Evolutionary conservation across 2,797 vertebrate species (phyloP).

Genomic region (Acanthurus lineatus): DNA sequence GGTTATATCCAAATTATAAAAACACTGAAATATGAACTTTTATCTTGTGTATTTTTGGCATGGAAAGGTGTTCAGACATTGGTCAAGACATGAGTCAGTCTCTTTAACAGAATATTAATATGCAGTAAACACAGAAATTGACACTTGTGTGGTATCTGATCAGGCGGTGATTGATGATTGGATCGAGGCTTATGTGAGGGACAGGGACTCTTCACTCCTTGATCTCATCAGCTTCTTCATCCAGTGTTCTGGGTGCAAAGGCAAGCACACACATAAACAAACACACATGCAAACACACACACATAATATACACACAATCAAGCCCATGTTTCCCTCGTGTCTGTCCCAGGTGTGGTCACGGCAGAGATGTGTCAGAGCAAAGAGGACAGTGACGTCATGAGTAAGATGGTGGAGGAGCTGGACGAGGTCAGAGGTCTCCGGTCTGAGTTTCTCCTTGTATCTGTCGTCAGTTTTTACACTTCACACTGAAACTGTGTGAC

Average conservation of each 20-base stretch:
- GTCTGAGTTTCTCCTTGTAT: not conserved
- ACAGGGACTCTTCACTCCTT: constrained; percentile 92
- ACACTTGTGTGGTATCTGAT: constrained; percentile 33
- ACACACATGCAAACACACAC: not conserved
- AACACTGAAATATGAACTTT: too few species aligned
- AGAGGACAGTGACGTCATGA: constrained; percentile 87
- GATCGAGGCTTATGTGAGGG: constrained; percentile 89
- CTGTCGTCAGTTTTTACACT: not conserved
- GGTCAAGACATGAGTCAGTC: too few species aligned
- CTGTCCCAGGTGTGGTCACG: constrained; percentile 90
- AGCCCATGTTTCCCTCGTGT: not conserved
- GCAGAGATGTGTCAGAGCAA: constrained; percentile 94
- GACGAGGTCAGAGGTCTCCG: constrained; percentile 86
- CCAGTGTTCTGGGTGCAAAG: constrained; percentile 95
- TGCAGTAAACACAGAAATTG: not conserved
- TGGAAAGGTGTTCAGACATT: too few species aligned
- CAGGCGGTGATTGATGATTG: constrained; percentile 94
- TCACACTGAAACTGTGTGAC: not conserved
- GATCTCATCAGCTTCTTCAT: constrained; percentile 97
- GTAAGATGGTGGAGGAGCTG: constrained; percentile 92
- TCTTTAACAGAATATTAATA: not conserved
- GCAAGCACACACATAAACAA: constrained; percentile 69
- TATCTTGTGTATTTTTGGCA: too few species aligned
- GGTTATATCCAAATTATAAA: not conserved
- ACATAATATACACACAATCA: not conserved